phyloP scores from a whole-genome alignment of 53 echinoderm and acorn worm species.

The Astropecten irregularis region DNA sequence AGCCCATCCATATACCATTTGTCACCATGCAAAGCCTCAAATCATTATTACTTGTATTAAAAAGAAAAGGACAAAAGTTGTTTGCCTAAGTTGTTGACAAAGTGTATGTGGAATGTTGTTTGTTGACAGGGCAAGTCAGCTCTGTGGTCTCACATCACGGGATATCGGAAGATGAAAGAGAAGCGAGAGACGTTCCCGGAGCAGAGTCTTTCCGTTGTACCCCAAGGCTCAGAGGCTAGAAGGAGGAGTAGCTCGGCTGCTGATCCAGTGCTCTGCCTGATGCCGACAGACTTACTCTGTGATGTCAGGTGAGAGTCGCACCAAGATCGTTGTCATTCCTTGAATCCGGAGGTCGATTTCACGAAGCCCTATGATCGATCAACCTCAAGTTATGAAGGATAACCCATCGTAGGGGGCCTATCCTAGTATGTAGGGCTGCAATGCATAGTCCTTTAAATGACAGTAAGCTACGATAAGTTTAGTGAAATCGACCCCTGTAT shows the following conservation, averaged over 20 bases:
- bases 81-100: too few relatives aligned
- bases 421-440: too few relatives aligned
- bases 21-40: too few relatives aligned
- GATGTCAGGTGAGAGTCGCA: slow-evolving; percentile 76
- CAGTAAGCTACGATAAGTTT: background rate
- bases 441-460: background rate
- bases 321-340: background rate
- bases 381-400: too few relatives aligned
- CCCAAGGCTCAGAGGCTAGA: slow-evolving; percentile 49
- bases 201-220: slow-evolving; percentile 23
- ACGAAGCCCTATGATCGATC: background rate
- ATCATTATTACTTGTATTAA: too few relatives aligned
- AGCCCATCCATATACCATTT: too few relatives aligned
- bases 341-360: background rate
- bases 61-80: too few relatives aligned
- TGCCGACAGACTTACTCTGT: slow-evolving; percentile 83
- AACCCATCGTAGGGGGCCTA: too few relatives aligned
- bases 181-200: slow-evolving; percentile 43
- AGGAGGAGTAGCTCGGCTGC: slow-evolving; percentile 44
- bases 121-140: slow-evolving; percentile 97
- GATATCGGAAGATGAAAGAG: slow-evolving; percentile 74
- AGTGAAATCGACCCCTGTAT: too few relatives aligned
- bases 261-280: slow-evolving; percentile 71
- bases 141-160: slow-evolving; percentile 88
- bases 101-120: too few relatives aligned